A percentile compares a stretch with the other conserved stretches of the same genome.
Evolutionary conservation across 2,888 invertebrate species (phyloP).

Genomic region (Ennomos erosarius): DNA sequence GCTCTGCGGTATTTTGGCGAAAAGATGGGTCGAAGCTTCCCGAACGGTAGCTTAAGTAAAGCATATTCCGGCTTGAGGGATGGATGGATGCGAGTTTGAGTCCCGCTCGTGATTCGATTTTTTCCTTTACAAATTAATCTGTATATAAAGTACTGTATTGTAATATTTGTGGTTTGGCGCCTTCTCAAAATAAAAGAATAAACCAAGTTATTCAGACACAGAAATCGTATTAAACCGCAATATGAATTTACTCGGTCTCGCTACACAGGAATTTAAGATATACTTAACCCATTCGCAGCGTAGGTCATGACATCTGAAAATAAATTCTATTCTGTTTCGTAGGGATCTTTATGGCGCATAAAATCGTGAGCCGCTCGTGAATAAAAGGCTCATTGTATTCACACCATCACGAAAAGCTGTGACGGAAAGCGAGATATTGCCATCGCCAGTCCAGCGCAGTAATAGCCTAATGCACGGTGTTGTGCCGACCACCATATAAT

Average conservation of each 20-base stretch:
- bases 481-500: constrained; percentile 14
- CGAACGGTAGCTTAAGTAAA: too few relatives aligned
- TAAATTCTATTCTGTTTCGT: constrained; percentile 26
- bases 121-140: too few relatives aligned
- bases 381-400: constrained; percentile 29
- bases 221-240: too few relatives aligned
- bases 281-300: constrained; percentile 12
- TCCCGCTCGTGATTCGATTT: too few relatives aligned
- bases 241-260: constrained; percentile 1
- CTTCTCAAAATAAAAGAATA: too few relatives aligned
- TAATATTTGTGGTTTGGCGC: too few relatives aligned
- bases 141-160: too few relatives aligned
- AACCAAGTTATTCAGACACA: too few relatives aligned
- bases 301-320: constrained; percentile 25
- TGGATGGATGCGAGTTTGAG: too few relatives aligned
- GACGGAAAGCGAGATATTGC: constrained; percentile 24
- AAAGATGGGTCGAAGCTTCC: too few relatives aligned
- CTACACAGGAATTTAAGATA: constrained; percentile 7
- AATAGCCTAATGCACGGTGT: constrained; percentile 21
- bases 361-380: constrained; percentile 32
- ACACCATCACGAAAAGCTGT: constrained; percentile 27
- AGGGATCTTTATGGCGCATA: constrained; percentile 27
- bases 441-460: constrained; percentile 10
- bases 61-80: too few relatives aligned
- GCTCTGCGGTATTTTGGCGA: too few relatives aligned